phyloP scores from a whole-genome alignment of 2,797 vertebrate species.

The Syndactyla subalaris region DNA sequence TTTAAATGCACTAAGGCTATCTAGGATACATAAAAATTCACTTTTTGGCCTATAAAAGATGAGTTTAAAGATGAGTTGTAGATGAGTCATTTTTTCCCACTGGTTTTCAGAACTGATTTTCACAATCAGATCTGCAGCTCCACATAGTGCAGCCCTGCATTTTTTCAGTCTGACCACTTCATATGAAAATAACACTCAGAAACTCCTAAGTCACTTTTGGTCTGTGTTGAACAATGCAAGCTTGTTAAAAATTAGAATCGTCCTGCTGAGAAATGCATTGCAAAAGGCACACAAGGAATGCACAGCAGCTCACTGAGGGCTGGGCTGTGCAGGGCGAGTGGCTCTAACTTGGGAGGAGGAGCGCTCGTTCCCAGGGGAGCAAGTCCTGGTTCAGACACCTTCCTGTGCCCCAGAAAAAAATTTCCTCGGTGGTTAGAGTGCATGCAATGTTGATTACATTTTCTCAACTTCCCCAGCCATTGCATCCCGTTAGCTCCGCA shows the following conservation, averaged over 20 bases:
- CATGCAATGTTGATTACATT: not conserved
- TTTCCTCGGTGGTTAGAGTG: not conserved
- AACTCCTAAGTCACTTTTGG: not conserved
- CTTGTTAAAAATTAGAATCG: not conserved
- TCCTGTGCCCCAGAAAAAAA: not conserved
- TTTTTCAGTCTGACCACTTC: not conserved
- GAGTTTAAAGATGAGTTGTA: not conserved
- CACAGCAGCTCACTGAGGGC: not conserved
- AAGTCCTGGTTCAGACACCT: not conserved
- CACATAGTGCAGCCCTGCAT: not conserved
- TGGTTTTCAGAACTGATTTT: not conserved
- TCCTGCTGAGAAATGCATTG: not conserved
- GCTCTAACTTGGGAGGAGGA: not conserved
- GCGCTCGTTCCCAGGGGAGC: not conserved
- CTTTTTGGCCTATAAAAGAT: not conserved
- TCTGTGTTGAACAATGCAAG: not conserved
- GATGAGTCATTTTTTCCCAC: accelerated
- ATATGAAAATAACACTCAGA: not conserved
- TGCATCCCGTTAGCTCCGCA: accelerated
- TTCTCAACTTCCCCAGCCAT: not conserved
- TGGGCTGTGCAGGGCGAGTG: accelerated
- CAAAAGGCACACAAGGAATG: accelerated
- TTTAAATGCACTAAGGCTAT: not conserved
- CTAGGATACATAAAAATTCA: not conserved
- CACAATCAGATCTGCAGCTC: not conserved